Percentiles rank a stretch among this genome's conserved stretches.
Evolutionary conservation across 2,797 vertebrate species (phyloP).

Genomic region (Lutjanus campechanus): DNA sequence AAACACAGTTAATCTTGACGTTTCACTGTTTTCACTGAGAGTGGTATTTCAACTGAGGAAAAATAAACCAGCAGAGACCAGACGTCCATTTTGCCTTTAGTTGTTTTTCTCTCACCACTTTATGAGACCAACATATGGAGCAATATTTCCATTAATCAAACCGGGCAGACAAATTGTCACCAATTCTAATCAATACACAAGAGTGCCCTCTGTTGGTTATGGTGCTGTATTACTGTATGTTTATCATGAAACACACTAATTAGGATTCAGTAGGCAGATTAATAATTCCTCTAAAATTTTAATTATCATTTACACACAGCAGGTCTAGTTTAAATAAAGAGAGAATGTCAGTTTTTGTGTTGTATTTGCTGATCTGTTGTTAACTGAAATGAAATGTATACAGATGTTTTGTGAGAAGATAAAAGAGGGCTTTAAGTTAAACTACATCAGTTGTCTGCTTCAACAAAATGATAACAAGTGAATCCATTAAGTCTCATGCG

Average conservation of each 20-base stretch:
- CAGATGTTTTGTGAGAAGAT: slow-evolving; percentile 6
- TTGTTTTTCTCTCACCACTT: slow-evolving; percentile 26
- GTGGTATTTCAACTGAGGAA: background rate
- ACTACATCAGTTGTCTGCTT: slow-evolving; percentile 15
- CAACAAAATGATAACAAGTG: slow-evolving; percentile 4
- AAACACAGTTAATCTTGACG: slow-evolving; percentile 12
- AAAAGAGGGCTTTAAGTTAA: background rate
- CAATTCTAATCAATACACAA: slow-evolving; percentile 43
- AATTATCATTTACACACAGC: slow-evolving; percentile 17
- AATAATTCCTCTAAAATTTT: slow-evolving; percentile 4
- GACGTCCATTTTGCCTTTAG: background rate
- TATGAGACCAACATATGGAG: slow-evolving; percentile 36
- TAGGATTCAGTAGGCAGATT: slow-evolving; percentile 12
- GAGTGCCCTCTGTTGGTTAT: slow-evolving; percentile 69
- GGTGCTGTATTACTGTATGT: slow-evolving; percentile 18
- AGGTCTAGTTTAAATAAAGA: slow-evolving; percentile 4
- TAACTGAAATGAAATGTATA: slow-evolving; percentile 8
- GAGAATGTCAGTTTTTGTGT: background rate
- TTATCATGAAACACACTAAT: slow-evolving; percentile 16
- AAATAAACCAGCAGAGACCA: background rate
- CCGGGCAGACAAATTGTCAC: slow-evolving; percentile 23
- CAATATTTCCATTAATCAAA: slow-evolving; percentile 46
- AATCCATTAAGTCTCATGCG: background rate
- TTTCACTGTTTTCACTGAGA: background rate
- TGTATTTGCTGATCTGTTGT: slow-evolving; percentile 29